These are phyloP conservation scores for Circaetus cinerascens DNA, from an alignment of 2,113 vertebrate genomes.

Conservation along the genomic window DNA sequence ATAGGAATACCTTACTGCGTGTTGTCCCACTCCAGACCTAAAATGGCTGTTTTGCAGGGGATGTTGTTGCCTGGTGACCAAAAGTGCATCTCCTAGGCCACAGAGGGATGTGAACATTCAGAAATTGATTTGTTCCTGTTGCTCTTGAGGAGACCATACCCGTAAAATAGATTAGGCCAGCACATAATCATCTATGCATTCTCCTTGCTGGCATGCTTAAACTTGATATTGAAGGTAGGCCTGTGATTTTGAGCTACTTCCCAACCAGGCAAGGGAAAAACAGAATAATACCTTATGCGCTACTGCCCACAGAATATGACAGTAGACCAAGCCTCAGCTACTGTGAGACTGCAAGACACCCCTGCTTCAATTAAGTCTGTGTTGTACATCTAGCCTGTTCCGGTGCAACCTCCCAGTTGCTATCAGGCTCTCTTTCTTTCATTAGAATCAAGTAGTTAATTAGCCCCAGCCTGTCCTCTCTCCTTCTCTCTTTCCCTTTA, in stretches of 20 bases:
- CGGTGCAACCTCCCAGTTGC: constrained; percentile 71
- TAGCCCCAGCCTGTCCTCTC: constrained; percentile 80
- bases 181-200: constrained; percentile 1
- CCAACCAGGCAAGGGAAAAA: not conserved
- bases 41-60: constrained; percentile 74
- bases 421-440: constrained; percentile 78
- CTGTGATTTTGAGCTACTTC: constrained; percentile 28
- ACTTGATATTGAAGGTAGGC: not conserved
- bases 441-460: constrained; percentile 84
- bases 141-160: constrained; percentile 33
- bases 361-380: constrained; percentile 69
- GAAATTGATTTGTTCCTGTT: constrained; percentile 55
- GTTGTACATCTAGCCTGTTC: constrained; percentile 64
- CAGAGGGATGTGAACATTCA: constrained; percentile 65
- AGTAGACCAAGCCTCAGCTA: constrained; percentile 48
- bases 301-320: constrained; percentile 41
- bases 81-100: constrained; percentile 67
- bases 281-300: not conserved
- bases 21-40: constrained; percentile 52
- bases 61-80: constrained; percentile 77
- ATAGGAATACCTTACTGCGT: not conserved
- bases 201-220: constrained; percentile 27
- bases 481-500: constrained; percentile 76
- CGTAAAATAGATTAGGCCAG: constrained; percentile 42
- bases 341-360: constrained; percentile 49